Evolutionary conservation across 2,888 invertebrate species (phyloP), one percentile per base, ranked within the genome.

Genomic region (Nyleta sp.): DNA sequence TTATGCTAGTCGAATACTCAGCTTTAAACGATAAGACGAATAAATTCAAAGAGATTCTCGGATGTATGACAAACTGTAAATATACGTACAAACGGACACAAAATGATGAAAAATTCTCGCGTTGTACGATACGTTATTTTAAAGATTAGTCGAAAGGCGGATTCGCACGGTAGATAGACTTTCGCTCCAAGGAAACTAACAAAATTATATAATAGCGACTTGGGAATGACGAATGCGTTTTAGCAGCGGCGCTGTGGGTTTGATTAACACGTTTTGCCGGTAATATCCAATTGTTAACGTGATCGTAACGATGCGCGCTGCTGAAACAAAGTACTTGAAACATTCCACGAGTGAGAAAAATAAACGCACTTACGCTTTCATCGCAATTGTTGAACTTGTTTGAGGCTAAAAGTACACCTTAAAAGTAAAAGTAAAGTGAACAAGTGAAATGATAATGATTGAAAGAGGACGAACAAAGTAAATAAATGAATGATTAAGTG

Each of bases 301-400:
- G 40, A 64, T 50, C 33, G 40, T 15, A 33, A 22, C 59, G 22
- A 35, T 20, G 44, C 46, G 35, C 50, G 60, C 38, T 77, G 65
- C 53, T 67, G 60, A 38, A 71, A 53, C 55, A 38, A 46, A 42
- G 42, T 71, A 77, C 71, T 77, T 53, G 22, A 65, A 60, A 77
- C 71, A 77, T 77, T 77, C 77, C 71, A 71, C 57, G 53, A 44
- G 52, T 62, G 50, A 62, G 44, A 42, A 22, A 24, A 60, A 33
- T 31, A 20, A 42, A 76, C 35, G 53, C 62, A 65, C 65, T 71
- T 76, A 71, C 52, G 65, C 53, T 76, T 71, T 71, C 42, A 60
- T 65, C 28, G 44, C 55, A 65, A 65, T 40, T 48, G 52, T 71
- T 70, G 38, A 70, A 64, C 44, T 55, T 68, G n/a, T 62, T 50